Conservation (phyloP, 2,797 vertebrate species). For the Protonibea diacanthus region DNA sequence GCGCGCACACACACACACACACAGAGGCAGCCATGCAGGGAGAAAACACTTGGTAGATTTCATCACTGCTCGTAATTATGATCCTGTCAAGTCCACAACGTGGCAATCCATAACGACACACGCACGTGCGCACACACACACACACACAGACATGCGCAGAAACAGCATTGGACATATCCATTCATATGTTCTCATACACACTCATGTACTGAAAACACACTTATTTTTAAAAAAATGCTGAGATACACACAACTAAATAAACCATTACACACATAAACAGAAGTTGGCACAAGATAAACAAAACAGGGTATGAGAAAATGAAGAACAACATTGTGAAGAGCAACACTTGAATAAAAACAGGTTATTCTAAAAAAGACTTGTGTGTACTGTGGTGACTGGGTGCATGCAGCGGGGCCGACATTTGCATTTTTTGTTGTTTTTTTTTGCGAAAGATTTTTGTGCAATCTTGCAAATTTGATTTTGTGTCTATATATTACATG, state of each 20-base stretch:
- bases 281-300: neutral
- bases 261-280: neutral
- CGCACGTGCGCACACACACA: slow-evolving; percentile 14
- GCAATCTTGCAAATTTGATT: neutral
- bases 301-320: slow-evolving; percentile 15
- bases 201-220: slow-evolving; percentile 5
- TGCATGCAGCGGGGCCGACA: neutral
- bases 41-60: slow-evolving; percentile 99
- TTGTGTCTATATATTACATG: neutral
- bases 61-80: slow-evolving; percentile 99
- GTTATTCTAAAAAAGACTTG: neutral
- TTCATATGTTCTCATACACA: slow-evolving; percentile 37
- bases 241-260: slow-evolving; percentile 1
- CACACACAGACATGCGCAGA: neutral
- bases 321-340: neutral
- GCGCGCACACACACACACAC: slow-evolving; percentile 83
- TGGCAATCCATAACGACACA: slow-evolving; percentile 95
- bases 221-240: neutral
- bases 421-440: no score
- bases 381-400: neutral
- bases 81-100: slow-evolving; percentile 97
- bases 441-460: neutral
- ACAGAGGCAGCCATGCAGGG: slow-evolving; percentile 62
- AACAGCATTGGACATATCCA: slow-evolving; percentile 24
- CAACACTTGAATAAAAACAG: neutral